phyloP scores from a whole-genome alignment of 2,113 vertebrate species.

The Dasyornis broadbenti region DNA sequence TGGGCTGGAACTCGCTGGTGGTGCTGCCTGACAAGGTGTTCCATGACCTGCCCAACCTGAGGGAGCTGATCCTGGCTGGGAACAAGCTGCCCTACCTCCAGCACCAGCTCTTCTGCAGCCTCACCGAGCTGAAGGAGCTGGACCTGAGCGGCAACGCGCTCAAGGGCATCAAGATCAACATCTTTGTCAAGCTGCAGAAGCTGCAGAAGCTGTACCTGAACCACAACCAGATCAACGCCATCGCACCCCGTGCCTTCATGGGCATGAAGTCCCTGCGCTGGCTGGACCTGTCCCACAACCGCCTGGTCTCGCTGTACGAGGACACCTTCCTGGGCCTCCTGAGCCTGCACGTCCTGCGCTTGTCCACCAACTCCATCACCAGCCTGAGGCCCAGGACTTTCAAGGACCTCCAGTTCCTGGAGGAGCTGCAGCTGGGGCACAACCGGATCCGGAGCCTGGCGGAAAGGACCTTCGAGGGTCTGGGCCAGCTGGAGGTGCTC shows the following conservation, averaged over 20 bases:
- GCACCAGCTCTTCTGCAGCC: conserved; percentile 85
- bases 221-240: conserved; percentile 84
- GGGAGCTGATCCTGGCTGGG: conserved; percentile 88
- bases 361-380: conserved; percentile 86
- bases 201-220: conserved; percentile 92
- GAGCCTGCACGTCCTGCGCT: conserved; percentile 86
- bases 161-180: conserved; percentile 85
- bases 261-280: conserved; percentile 91
- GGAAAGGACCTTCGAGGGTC: conserved; percentile 84
- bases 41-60: conserved; percentile 81
- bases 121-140: conserved; percentile 88
- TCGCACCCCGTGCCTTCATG: conserved; percentile 85
- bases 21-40: conserved; percentile 86
- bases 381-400: conserved; percentile 83
- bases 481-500: conserved; percentile 87
- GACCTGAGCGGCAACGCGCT: conserved; percentile 87
- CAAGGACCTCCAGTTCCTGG: conserved; percentile 88
- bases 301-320: conserved; percentile 78
- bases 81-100: conserved; percentile 93
- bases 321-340: conserved; percentile 88
- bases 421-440: conserved; percentile 87
- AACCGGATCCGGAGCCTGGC: conserved; percentile 82
- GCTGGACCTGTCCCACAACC: conserved; percentile 94
- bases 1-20: conserved; percentile 91
- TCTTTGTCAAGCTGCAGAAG: conserved; percentile 85